Evolutionary conservation across 2,113 vertebrate species (phyloP), one percentile per base, ranked within the genome.

Genomic region (Brienomyrus brachyistius): DNA sequence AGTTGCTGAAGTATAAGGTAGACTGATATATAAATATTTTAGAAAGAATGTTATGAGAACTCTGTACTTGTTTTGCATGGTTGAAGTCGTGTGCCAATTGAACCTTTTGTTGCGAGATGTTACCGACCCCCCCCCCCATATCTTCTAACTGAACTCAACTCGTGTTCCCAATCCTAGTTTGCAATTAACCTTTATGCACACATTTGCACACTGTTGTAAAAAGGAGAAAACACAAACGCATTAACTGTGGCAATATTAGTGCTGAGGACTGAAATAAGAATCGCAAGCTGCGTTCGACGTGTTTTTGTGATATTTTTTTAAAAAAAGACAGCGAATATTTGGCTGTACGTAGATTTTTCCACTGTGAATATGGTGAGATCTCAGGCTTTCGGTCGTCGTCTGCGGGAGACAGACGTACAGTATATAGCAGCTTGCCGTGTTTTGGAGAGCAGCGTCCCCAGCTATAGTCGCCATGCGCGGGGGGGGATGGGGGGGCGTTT

Each of bases 91-190:
- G 88, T 89, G 88, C 47, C 62, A 89, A 80, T 89, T 50, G 66
- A 89, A 74, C 70, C 88, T 80, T 89, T 89, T 89, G 88, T 89
- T 77, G 88, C 47, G 40, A 89, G 88, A 48, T 89, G 66, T 74
- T 19, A 74, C 82, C 82, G 43, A 5, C 45, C 66, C 62, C 70
- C 27, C 88, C n/a, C 88, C 23, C 40, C 56, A 23, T 48, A 45
- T 84, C 45, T 86, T 51, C 50, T 54, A 27, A 86, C 85, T 86
- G 45, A 86, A 54, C 48, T 54, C 82, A 86, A 86, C 85, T 86
- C 85, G 43, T 54, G 85, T 48, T 52, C 48, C 50, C 5, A 52
- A 86, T 54, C 52, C 45, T 47, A 84, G 40, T 84, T 84, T 84
- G 82, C 82, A 84, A 43, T 84, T 23, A 47, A 47, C 82, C 82